Base-by-base conservation (phyloP, 2,888 invertebrate species). In the Lycia hirtaria region DNA sequence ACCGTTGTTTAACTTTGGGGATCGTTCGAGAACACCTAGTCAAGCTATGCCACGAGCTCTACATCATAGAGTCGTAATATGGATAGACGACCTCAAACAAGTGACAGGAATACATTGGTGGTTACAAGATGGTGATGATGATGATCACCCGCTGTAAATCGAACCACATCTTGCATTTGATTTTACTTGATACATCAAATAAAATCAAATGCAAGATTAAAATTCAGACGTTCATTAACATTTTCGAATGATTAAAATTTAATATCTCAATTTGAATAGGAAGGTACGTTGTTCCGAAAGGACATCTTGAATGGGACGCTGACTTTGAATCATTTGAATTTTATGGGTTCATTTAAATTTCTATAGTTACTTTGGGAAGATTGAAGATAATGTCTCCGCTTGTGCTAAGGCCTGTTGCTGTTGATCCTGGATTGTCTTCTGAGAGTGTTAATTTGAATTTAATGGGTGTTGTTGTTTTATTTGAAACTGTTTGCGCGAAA, bases 291-390 rank as follows among this genome's bases (percentile, higher is more conserved):
- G 49, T 37, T 48, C 50, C 26, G n/a, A 56, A 56, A 49, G 20
- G 52, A 60, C 55, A 45, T 53, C 47, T 47, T 43, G 26, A 32
- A 45, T 41, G 26, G 17, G 28, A 49, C 55, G 33, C 43, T 19
- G 10, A 56, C 33, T 57, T 54, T 35, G 15, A 14, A 53, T 55
- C 55, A 62, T 62, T 62, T 38, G 37, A 60, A 64, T 64, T 62
- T 62, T 57, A 64, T 48, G 28, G 41, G 41, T 12, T 56, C 55
- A 64, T 64, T 57, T 57, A 62, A 53, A 60, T 60, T 64, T 64
- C 49, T 60, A 60, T 64, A 60, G 45, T 59, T 56, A 52, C 60
- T 61, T 41, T 20, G 37, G 17, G 12, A 52, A 54, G 53, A 56
- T 54, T 28, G 35, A 14, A 22, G 55, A 55, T 35, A 40, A 56